Base-by-base conservation (phyloP, 2,113 vertebrate species). In the Galbula dea region DNA sequence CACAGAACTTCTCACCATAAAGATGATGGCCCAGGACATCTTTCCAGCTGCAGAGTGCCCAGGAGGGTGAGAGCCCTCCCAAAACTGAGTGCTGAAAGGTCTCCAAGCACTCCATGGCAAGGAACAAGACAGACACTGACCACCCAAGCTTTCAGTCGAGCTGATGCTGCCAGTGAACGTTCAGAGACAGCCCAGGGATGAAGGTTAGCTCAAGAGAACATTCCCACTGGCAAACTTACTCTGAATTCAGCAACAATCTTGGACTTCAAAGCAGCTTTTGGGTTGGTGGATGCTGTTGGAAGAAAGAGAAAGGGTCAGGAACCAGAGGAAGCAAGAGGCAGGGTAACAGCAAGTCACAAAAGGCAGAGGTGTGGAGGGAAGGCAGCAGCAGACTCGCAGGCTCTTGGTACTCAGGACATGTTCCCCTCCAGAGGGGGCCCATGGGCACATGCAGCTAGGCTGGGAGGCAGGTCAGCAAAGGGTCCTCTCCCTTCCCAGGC, bases 231-330 rank as follows among this genome's bases (percentile, higher is more conserved):
- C n/a, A 39, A 71, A 98, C 99, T 98, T 98, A 99, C 99, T 89
- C 98, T 97, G 96, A 99, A 99, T 96, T 99, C 99, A 1, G 99
- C 99, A 26, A 99, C 98, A 39, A 99, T 99, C 98, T 99, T 99
- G 59, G 99, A 99, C 96, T 99, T 99, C 73, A 99, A 96, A 74
- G 98, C 98, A 69, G 98, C 98, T 98, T 99, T 99, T 0, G 98
- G 97, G 90, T 98, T 99, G 2, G 97, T 89, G 69, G 98, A 96
- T 17, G 97, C 98, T 98, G 98, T 90, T 63, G 94, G 89, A 82
- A 97, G 4, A 90, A 93, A 92, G 93, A 63, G 30, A 68, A 11
- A 67, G 30, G 0, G 9, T 89, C 7, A 76, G 9, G 81, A 39
- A 49, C 34, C 24, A 1, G 14, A 83, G 39, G 62, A 46, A 12